These are phyloP conservation scores for Onychomys torridus DNA, from an alignment of 2,797 vertebrate genomes.

Conservation along the genomic window DNA sequence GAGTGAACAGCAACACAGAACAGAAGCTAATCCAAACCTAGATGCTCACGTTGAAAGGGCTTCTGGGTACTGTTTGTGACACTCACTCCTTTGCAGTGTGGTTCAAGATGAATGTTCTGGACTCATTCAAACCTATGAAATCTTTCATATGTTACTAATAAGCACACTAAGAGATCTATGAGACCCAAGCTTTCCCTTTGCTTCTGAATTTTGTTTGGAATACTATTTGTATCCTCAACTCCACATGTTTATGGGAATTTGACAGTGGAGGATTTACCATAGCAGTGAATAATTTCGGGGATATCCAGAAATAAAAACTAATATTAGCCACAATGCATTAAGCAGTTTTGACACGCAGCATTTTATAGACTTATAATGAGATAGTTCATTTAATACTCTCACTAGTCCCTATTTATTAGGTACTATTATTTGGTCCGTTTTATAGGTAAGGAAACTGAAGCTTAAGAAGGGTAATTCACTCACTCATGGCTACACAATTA, in stretches of 20 bases:
- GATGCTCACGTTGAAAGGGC: background rate
- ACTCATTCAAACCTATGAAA: background rate
- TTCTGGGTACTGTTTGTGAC: no score
- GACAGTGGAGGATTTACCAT: background rate
- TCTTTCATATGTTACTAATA: background rate
- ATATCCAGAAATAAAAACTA: background rate
- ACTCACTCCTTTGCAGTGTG: background rate
- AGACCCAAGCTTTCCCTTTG: background rate
- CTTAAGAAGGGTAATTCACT: background rate
- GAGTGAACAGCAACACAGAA: background rate
- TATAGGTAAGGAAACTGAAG: background rate
- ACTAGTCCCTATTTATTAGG: background rate
- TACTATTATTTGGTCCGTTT: background rate
- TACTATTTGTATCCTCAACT: background rate
- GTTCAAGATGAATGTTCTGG: background rate
- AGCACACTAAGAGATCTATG: background rate
- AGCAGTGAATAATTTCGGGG: background rate
- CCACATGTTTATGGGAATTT: background rate
- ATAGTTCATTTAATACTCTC: background rate
- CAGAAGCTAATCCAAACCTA: background rate
- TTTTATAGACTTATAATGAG: constrained; percentile 14
- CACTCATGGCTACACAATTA: background rate
- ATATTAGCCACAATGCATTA: background rate
- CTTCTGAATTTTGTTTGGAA: background rate
- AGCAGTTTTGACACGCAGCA: background rate